A percentile compares a stretch with the other conserved stretches of the same genome.
phyloP scores from a whole-genome alignment of 2,113 vertebrate species.

The Hippopotamus amphibius region DNA sequence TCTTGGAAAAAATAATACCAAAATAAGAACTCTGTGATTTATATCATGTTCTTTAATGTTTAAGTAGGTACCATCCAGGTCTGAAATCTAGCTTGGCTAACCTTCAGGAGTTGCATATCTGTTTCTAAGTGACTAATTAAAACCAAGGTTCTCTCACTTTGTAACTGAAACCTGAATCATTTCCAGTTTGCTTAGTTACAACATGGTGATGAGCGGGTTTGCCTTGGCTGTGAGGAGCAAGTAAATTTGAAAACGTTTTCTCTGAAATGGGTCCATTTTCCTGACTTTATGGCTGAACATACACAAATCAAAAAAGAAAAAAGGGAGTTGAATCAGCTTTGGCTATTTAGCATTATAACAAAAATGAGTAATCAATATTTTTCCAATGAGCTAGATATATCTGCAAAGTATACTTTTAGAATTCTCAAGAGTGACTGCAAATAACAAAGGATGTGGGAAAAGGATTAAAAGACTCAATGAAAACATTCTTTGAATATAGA shows the following conservation, averaged over 20 bases:
- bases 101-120: neutral
- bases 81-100: neutral
- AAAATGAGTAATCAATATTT: conserved; percentile 43
- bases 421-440: neutral
- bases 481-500: neutral
- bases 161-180: neutral
- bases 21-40: neutral
- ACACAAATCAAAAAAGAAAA: neutral
- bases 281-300: neutral
- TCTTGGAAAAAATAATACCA: neutral
- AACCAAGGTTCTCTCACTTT: conserved; percentile 23
- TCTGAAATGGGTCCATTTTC: neutral
- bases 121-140: neutral
- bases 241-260: neutral
- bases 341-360: neutral
- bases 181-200: neutral
- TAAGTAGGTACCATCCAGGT: neutral
- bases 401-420: conserved; percentile 18
- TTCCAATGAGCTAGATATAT: conserved; percentile 14
- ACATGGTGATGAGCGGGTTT: neutral
- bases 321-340: neutral
- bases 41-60: neutral
- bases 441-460: conserved; percentile 21
- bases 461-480: neutral
- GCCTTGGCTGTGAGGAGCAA: neutral